Evolutionary conservation across 2,797 vertebrate genomes (phyloP), one percentile per base, ranked within the genome.

Genomic region (Epinephelus awoara): DNA sequence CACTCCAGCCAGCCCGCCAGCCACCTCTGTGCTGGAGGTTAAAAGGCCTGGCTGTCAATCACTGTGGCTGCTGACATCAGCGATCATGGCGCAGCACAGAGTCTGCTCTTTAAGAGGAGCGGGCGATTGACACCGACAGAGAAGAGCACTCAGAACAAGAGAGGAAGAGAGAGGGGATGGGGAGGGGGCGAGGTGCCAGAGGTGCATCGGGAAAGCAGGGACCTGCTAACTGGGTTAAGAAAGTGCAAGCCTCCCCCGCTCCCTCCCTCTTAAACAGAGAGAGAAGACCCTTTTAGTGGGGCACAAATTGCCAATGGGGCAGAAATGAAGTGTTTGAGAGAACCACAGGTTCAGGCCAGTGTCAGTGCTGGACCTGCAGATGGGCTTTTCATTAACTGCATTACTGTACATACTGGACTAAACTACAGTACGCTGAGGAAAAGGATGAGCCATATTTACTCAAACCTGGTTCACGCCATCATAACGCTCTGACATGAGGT

Each of bases 21-120:
- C 80, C 88, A 86, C 80, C 85, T 50, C 71, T 75, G 69, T 79
- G 82, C 88, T 80, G 77, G 80, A 90, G 92, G 93, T 93, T 94
- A 91, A 94, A 89, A 95, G 92, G 91, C 89, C 85, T 51, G 79
- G 74, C 89, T 95, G 95, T 95, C 95, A 91, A 92, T 96, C 93
- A 92, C 63, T 0, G 70, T 63, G 73, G 86, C 87, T 95, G 94
- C 94, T 95, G 94, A 94, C 93, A 95, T 95, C 95, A 95, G 94
- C 94, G 81, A 85, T 91, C 91, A 80, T 76, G 80, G 83, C 68
- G 29, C 77, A 70, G 88, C 67, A 77, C 80, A 79, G 87, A 87
- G 79, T 80, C 81, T 76, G 86, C 85, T 82, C 88, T 92, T 92
- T 93, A 90, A 93, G 85, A 88, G 79, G 77, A 93, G 86, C 44